Evolutionary conservation across 2,113 vertebrate species (phyloP).

Genomic region (Calyptomena viridis): DNA sequence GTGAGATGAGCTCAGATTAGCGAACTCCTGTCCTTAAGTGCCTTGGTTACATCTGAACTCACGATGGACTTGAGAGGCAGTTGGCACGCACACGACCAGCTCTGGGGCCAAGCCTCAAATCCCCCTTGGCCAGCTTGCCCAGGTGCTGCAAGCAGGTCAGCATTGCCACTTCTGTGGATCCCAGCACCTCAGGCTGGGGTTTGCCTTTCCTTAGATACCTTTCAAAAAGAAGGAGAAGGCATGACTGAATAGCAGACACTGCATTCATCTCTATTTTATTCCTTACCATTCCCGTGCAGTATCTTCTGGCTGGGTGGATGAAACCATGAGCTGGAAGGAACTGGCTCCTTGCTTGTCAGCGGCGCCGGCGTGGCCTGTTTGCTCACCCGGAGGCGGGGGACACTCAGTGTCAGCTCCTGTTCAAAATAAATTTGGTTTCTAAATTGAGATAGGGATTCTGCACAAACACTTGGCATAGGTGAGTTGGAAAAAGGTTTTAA

Average conservation of each 20-base stretch:
- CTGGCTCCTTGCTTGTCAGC: not conserved
- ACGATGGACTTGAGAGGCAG: not conserved
- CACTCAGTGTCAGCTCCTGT: not conserved
- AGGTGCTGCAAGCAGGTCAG: not conserved
- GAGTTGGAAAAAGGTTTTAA: conserved; percentile 61
- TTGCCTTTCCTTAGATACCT: not conserved
- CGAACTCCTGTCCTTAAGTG: conserved; percentile 1
- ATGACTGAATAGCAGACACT: not conserved
- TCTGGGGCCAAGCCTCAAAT: not conserved
- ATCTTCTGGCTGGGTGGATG: not conserved
- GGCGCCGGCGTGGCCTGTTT: not conserved
- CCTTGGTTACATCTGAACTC: not conserved
- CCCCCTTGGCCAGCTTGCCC: not conserved
- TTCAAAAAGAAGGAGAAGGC: not conserved
- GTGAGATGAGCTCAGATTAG: conserved; percentile 15
- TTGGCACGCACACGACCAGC: not conserved
- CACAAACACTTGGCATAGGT: conserved; percentile 57
- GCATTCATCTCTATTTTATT: not conserved
- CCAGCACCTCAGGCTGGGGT: not conserved
- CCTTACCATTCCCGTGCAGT: not conserved
- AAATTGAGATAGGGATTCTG: conserved; percentile 30
- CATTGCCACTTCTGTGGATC: not conserved
- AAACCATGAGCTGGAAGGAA: not conserved
- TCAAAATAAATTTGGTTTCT: conserved; percentile 49
- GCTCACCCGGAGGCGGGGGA: not conserved